phyloP scores from a whole-genome alignment of 2,797 vertebrate species.

The Arctocebus calabarensis region DNA sequence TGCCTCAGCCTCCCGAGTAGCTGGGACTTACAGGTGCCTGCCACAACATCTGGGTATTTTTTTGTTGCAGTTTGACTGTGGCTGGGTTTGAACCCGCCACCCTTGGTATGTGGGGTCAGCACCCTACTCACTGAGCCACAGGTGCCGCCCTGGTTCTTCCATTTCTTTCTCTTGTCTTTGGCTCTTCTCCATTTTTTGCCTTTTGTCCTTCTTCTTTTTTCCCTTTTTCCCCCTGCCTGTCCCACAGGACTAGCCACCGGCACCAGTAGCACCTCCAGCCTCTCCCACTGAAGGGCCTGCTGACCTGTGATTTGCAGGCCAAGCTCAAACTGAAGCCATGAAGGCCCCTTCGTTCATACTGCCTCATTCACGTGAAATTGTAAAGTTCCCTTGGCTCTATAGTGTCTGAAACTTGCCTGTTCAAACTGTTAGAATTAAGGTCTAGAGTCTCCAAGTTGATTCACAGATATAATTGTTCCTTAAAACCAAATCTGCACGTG shows the following conservation, averaged over 20 bases:
- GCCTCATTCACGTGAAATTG: slow-evolving; percentile 15
- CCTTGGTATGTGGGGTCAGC: no score
- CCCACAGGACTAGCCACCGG: background rate
- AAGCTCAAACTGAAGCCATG: slow-evolving; percentile 48
- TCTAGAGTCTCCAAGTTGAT: background rate
- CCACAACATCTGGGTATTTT: no score
- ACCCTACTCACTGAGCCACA: no score
- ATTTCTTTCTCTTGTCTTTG: background rate
- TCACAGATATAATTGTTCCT: slow-evolving; percentile 1
- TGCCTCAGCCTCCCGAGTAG: no score
- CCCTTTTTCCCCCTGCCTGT: background rate
- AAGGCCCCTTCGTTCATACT: slow-evolving; percentile 50
- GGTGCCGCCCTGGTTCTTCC: no score
- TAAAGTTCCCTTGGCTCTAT: background rate
- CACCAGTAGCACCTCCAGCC: background rate
- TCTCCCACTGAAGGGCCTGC: background rate
- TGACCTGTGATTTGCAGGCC: slow-evolving; percentile 19
- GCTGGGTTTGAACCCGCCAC: no score
- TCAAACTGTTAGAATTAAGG: slow-evolving; percentile 37
- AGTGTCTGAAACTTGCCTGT: slow-evolving; percentile 13
- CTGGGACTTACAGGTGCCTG: no score
- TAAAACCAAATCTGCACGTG: background rate
- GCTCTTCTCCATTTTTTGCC: background rate
- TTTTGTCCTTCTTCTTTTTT: background rate
- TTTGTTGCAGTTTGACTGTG: no score